phyloP scores from a whole-genome alignment of 2,113 vertebrate genomes.

The Pogona vitticeps region DNA sequence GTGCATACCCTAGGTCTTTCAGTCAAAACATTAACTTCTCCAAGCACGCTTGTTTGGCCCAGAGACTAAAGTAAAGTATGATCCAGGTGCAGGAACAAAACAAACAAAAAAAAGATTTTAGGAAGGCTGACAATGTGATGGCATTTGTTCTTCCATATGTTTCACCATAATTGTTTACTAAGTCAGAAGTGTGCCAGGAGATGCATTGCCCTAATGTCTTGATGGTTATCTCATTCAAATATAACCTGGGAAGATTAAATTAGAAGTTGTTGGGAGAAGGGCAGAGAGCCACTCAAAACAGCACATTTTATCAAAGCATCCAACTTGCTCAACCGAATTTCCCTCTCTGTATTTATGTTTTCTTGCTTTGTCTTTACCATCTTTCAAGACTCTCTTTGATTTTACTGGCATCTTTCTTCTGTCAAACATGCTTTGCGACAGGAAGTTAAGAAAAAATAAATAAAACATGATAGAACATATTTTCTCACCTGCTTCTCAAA shows the following conservation, averaged over 20 bases:
- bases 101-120: background rate
- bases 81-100: background rate
- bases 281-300: background rate
- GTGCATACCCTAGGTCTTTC: no score
- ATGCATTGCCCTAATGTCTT: no score
- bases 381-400: background rate
- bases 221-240: background rate
- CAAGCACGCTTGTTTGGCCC: background rate
- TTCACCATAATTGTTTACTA: background rate
- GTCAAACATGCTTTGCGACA: background rate
- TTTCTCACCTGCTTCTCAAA: background rate
- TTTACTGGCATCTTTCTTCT: background rate
- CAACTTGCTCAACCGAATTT: background rate
- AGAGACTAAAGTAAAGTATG: background rate
- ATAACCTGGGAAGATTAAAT: background rate
- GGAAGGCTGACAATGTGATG: background rate
- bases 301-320: background rate
- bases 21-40: background rate
- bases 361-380: background rate
- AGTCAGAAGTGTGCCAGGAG: background rate
- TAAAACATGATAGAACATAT: background rate
- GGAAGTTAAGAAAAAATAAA: background rate
- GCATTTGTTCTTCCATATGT: background rate
- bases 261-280: background rate
- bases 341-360: background rate